phyloP scores from a whole-genome alignment of 2,113 vertebrate genomes.

The Pseudolaguvia tuberculata region DNA sequence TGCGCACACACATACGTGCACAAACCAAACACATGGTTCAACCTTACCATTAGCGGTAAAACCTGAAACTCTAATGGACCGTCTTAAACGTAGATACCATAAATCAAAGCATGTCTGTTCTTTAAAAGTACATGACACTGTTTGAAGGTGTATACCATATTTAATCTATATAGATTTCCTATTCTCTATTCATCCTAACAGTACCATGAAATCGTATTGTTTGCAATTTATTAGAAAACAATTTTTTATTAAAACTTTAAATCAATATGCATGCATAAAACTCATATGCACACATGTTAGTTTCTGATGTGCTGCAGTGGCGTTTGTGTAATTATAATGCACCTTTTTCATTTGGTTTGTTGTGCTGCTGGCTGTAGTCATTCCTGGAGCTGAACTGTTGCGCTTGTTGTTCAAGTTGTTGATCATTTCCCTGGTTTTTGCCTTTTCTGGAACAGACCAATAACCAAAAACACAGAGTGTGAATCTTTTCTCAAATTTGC shows the following conservation, averaged over 20 bases:
- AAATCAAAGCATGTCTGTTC: background rate
- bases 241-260: no score
- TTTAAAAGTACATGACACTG: background rate
- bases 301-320: background rate
- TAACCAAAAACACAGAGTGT: background rate
- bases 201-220: background rate
- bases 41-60: no score
- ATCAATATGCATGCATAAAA: no score
- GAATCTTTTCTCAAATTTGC: no score
- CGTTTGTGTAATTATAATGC: background rate
- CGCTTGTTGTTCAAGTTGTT: slow-evolving; percentile 81
- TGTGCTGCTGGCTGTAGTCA: slow-evolving; percentile 55
- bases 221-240: background rate
- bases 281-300: background rate
- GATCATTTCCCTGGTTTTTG: slow-evolving; percentile 75
- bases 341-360: slow-evolving; percentile 69
- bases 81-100: background rate
- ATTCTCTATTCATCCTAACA: background rate
- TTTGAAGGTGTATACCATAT: background rate
- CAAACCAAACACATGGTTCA: background rate
- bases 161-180: background rate
- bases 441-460: slow-evolving; percentile 66
- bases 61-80: no score
- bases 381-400: slow-evolving; percentile 60
- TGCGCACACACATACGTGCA: background rate